Evolutionary conservation across 2,113 vertebrate genomes (phyloP).

Genomic region (Lasiurus borealis): DNA sequence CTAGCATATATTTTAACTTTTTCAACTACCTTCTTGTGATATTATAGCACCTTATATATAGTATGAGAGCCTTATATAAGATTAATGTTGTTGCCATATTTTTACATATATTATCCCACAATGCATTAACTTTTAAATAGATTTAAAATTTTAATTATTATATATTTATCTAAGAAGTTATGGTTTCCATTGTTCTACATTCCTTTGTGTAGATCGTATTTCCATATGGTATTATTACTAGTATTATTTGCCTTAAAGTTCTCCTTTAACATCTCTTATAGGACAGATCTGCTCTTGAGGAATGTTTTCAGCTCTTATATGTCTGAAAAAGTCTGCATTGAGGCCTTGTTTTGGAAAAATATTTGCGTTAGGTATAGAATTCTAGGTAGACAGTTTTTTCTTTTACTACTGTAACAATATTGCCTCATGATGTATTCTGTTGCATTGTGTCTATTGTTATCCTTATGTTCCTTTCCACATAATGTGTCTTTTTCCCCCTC

Average conservation of each 20-base stretch:
- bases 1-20: not conserved
- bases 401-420: not conserved
- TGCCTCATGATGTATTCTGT: not conserved
- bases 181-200: not conserved
- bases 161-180: not conserved
- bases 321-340: not conserved
- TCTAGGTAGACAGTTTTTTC: not conserved
- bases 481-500: not conserved
- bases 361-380: constrained; percentile 29
- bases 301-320: not conserved
- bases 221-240: not conserved
- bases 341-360: constrained; percentile 27
- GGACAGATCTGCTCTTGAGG: not conserved
- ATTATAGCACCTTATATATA: not conserved
- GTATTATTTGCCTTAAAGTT: not conserved
- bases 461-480: constrained; percentile 12
- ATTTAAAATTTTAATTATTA: not conserved
- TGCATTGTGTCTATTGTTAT: not conserved
- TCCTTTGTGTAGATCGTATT: not conserved
- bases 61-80: not conserved
- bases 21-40: not conserved
- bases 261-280: not conserved
- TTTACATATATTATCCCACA: not conserved
- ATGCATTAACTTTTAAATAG: not conserved
- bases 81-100: not conserved